Evolutionary conservation across 2,113 vertebrate genomes (phyloP).

Genomic region (Triplophysa siluroides): DNA sequence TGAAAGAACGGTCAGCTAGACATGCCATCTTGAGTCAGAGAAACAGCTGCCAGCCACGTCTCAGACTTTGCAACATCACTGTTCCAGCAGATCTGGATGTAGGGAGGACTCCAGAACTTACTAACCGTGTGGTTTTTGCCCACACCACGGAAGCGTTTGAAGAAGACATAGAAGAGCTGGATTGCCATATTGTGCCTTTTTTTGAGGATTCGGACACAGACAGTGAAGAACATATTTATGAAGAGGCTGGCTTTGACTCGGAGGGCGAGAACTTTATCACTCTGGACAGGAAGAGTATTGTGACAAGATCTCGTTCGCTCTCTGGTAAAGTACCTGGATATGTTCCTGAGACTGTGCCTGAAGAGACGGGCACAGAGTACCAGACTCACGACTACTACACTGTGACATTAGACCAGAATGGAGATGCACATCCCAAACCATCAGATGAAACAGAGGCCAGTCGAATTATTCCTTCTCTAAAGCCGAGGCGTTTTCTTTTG

Average conservation of each 20-base stretch:
- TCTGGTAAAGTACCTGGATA: slow-evolving; percentile 88
- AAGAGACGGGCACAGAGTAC: slow-evolving; percentile 85
- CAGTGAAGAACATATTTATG: slow-evolving; percentile 79
- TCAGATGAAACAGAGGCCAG: slow-evolving; percentile 70
- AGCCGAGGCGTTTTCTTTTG: slow-evolving; percentile 81
- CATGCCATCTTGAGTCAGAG: slow-evolving; percentile 63
- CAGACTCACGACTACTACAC: slow-evolving; percentile 73
- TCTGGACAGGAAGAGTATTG: slow-evolving; percentile 79
- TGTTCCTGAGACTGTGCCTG: slow-evolving; percentile 95
- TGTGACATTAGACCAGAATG: slow-evolving; percentile 71
- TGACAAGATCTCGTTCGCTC: slow-evolving; percentile 86
- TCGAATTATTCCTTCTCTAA: slow-evolving; percentile 73
- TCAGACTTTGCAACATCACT: slow-evolving; percentile 78
- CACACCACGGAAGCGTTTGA: slow-evolving; percentile 80
- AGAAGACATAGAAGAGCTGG: slow-evolving; percentile 79
- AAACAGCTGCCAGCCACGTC: slow-evolving; percentile 76
- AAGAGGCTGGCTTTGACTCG: slow-evolving; percentile 72
- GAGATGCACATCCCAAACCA: slow-evolving; percentile 58
- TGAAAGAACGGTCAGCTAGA: slow-evolving; percentile 68
- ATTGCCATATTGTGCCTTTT: slow-evolving; percentile 81
- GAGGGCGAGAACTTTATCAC: slow-evolving; percentile 81
- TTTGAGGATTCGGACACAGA: slow-evolving; percentile 76
- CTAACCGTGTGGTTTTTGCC: slow-evolving; percentile 76
- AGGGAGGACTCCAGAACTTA: slow-evolving; percentile 74
- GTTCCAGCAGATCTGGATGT: slow-evolving; percentile 73